Base-by-base conservation (phyloP, 2,113 vertebrate species). In the Neolamprologus devosi region DNA sequence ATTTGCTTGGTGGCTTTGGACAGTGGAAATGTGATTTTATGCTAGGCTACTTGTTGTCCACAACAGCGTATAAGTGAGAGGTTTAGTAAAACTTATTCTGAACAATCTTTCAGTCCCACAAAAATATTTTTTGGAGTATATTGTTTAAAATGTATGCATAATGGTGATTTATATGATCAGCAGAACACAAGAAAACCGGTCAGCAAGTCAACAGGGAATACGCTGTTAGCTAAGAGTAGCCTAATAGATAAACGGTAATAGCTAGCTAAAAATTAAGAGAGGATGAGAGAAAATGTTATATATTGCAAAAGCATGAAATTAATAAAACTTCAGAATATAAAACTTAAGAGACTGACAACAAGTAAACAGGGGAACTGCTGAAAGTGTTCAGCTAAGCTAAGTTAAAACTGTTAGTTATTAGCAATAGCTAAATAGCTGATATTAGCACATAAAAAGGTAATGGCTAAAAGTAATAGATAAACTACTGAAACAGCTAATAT, bases 61-160 rank as follows among this genome's bases (percentile, higher is more conserved):
- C 45, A n/a, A 51, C 45, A 13, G 16, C 0, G 1, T 49, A 1
- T 30, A 49, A 1, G 30, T 30, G 16, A 78, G 4, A 49, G 4
- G 70, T 12, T 78, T 78, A 78, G 45, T 33, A 51, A 9, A 28
- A 78, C 73, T 33, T 51, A 51, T 33, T 78, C 42, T 78, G 42
- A 78, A n/a, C 6, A 78, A n/a, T 5, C 10, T 49, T 45, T 75
- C 16, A 78, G 73, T n/a, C 10, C 45, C 45, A 30, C 42, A 78
- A 51, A 47, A 75, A 75, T 45, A 28, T 30, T 11, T 75, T 75
- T 47, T 26, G 21, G 23, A 75, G 4, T 73, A 73, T 45, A 45
- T 23, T 28, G 11, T 28, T 73, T 10, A 73, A 26, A 28, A 47
- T 0, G 4, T 75, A 47, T 75, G 21, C 42, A 45, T 49, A 75